Conservation (phyloP, 2,113 vertebrate species). For the Bubo scandiacus region DNA sequence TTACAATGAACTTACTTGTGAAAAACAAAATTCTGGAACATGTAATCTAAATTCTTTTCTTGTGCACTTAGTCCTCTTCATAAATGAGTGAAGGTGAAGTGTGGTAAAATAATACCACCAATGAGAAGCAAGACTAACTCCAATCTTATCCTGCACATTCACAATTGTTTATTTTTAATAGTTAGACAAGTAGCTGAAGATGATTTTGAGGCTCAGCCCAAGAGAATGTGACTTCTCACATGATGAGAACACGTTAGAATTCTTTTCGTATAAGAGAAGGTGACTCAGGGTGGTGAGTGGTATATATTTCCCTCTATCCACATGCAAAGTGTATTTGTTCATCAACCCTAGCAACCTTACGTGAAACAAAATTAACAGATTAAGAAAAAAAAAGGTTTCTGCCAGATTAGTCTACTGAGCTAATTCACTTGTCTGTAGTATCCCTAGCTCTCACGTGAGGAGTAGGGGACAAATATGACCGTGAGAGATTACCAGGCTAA, state of each 20-base stretch:
- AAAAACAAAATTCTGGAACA: constrained; percentile 24
- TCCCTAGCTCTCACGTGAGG: background rate
- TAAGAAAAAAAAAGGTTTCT: background rate
- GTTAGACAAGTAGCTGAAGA: background rate
- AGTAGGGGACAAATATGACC: background rate
- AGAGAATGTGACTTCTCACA: background rate
- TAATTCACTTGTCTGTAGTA: background rate
- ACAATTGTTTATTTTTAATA: background rate
- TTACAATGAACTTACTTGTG: constrained; percentile 9
- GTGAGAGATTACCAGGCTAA: background rate
- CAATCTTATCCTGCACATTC: background rate
- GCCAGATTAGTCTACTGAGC: background rate
- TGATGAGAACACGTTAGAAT: background rate
- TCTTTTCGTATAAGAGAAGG: background rate
- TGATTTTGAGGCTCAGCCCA: background rate
- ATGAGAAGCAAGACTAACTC: background rate
- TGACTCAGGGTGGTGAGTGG: background rate
- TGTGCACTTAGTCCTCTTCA: background rate
- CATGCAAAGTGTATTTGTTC: background rate
- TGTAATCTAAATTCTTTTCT: background rate
- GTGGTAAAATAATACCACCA: background rate
- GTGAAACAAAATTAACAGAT: background rate
- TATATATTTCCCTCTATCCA: background rate
- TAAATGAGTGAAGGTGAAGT: background rate
- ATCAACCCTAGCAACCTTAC: background rate